Percentiles rank a stretch among this genome's conserved stretches.
These are phyloP conservation scores for Euplagia quadripunctaria DNA, from an alignment of 2,888 invertebrate species.

Conservation along the genomic window DNA sequence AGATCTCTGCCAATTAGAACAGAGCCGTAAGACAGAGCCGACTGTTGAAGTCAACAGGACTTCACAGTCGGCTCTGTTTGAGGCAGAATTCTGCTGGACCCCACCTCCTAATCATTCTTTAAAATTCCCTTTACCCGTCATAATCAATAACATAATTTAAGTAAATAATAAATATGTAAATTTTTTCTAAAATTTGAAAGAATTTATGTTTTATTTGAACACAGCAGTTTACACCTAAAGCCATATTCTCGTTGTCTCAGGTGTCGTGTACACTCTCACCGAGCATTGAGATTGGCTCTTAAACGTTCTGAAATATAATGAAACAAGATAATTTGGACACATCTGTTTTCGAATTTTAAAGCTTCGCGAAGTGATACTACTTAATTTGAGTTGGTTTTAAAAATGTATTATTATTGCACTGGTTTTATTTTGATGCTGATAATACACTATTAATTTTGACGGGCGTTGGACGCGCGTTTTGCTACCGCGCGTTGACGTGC, in stretches of 20 bases:
- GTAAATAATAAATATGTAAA: background rate
- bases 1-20: background rate
- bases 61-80: background rate
- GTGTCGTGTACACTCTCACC: slow-evolving; percentile 25
- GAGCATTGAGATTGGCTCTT: slow-evolving; percentile 44
- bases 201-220: background rate
- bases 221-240: slow-evolving; percentile 25
- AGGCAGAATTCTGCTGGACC: background rate
- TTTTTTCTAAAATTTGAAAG: background rate
- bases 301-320: slow-evolving; percentile 58
- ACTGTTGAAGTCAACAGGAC: background rate
- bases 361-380: slow-evolving; percentile 36
- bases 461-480: too few relatives aligned
- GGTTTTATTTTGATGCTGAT: background rate
- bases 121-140: background rate
- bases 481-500: too few relatives aligned
- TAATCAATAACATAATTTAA: background rate
- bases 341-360: slow-evolving; percentile 53
- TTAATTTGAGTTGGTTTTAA: slow-evolving; percentile 46
- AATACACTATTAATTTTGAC: background rate
- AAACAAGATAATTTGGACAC: slow-evolving; percentile 58
- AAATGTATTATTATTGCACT: slow-evolving; percentile 16
- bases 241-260: slow-evolving; percentile 31
- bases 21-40: background rate
- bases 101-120: background rate